These are phyloP conservation scores for Zeugodacus cucurbitae DNA, from an alignment of 1,140 invertebrate species.

Conservation along the genomic window DNA sequence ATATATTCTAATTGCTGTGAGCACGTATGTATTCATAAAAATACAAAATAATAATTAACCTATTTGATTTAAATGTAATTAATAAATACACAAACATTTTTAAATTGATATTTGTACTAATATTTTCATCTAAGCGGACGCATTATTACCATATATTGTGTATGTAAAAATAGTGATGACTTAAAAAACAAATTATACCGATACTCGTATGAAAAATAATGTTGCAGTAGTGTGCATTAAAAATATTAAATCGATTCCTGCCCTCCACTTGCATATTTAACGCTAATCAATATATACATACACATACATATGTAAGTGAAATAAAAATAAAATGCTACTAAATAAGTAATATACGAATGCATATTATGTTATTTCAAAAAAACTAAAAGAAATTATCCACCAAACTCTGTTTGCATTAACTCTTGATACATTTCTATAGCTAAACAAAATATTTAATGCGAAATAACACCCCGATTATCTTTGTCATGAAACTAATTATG, in stretches of 20 bases:
- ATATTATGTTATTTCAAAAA: background rate
- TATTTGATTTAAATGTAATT: background rate
- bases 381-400: background rate
- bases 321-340: background rate
- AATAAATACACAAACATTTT: background rate
- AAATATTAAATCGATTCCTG: constrained; percentile 43
- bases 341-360: background rate
- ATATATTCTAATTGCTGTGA: constrained; percentile 14
- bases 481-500: too few species aligned
- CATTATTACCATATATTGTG: background rate
- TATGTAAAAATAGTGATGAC: background rate
- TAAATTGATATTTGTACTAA: background rate
- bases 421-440: too few species aligned
- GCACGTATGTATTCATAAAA: background rate
- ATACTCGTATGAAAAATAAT: background rate
- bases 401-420: too few species aligned
- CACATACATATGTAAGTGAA: background rate
- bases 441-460: too few species aligned
- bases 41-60: background rate
- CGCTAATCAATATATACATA: background rate
- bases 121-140: background rate
- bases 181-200: background rate
- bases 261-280: constrained; percentile 41
- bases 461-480: too few species aligned
- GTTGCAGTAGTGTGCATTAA: background rate